A percentile compares a stretch with the other conserved stretches of the same genome.
These are phyloP conservation scores for Stigmatopora nigra DNA, from an alignment of 2,113 vertebrate species.

Conservation along the genomic window DNA sequence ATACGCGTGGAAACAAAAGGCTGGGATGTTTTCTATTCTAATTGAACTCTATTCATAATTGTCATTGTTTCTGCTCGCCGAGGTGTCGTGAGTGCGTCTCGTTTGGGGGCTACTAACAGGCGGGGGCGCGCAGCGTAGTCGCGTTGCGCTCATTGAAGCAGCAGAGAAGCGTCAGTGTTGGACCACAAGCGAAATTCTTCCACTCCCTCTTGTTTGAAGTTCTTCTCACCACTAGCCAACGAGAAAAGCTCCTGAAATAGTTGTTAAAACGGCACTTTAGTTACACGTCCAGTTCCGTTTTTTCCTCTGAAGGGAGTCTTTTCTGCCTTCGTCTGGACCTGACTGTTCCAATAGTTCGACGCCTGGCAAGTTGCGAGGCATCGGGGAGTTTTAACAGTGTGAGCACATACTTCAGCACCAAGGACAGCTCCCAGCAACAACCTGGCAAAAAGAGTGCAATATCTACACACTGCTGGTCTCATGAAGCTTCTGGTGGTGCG, in stretches of 20 bases:
- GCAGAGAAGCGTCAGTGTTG: slow-evolving; percentile 20
- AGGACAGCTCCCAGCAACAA: slow-evolving; percentile 62
- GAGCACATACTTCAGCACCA: slow-evolving; percentile 61
- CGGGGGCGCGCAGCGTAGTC: slow-evolving; percentile 21
- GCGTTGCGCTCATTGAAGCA: slow-evolving; percentile 22
- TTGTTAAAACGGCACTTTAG: neutral
- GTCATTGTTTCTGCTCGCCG: neutral
- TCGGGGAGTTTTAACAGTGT: slow-evolving; percentile 36
- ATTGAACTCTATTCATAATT: neutral
- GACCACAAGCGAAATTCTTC: slow-evolving; percentile 15
- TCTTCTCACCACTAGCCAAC: slow-evolving; percentile 24
- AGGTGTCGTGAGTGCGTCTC: neutral
- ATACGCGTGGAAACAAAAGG: neutral
- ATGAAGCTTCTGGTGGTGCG: slow-evolving; percentile 24
- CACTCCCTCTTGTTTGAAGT: slow-evolving; percentile 29
- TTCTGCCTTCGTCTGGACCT: neutral
- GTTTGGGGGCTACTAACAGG: slow-evolving; percentile 17
- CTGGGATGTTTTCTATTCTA: neutral
- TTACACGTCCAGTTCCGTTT: neutral
- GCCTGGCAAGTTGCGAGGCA: slow-evolving; percentile 34
- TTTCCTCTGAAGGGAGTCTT: neutral
- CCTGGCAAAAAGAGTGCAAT: slow-evolving; percentile 42
- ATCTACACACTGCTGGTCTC: slow-evolving; percentile 45
- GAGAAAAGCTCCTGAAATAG: neutral
- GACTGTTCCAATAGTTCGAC: neutral